phyloP scores from a whole-genome alignment of 2,888 invertebrate genomes.

The Hirtodrosophila cameraria region DNA sequence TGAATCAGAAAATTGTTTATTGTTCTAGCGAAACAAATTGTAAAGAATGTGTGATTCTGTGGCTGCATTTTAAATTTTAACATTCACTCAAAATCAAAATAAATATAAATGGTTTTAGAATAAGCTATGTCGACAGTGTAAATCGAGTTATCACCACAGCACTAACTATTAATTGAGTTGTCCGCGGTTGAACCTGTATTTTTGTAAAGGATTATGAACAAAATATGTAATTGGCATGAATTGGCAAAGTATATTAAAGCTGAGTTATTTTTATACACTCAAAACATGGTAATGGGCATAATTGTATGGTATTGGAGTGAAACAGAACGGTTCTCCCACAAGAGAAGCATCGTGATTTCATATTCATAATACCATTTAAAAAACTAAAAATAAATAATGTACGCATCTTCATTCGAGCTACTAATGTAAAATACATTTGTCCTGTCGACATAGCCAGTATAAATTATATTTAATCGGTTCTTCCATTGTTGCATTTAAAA shows the following conservation, averaged over 20 bases:
- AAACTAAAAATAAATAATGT: conserved; percentile 13
- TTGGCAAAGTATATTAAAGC: conserved; percentile 49
- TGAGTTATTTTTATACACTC: conserved; percentile 69
- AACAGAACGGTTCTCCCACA: conserved; percentile 47
- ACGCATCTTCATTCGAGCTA: neutral
- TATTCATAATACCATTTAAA: conserved; percentile 26
- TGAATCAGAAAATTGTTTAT: conserved; percentile 42
- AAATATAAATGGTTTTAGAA: neutral
- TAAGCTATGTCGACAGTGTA: conserved; percentile 25
- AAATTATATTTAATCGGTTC: conserved; percentile 51
- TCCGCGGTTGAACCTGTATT: conserved; percentile 57
- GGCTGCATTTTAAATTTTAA: neutral
- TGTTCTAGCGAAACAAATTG: conserved; percentile 7
- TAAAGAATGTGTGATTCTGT: conserved; percentile 64
- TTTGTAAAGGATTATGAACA: conserved; percentile 40
- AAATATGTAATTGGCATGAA: conserved; percentile 68
- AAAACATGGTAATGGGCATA: conserved; percentile 61
- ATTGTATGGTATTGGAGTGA: conserved; percentile 67
- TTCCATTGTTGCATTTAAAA: conserved; percentile 66
- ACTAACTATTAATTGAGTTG: conserved; percentile 30
- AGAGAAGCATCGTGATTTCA: conserved; percentile 28
- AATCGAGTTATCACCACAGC: conserved; percentile 10
- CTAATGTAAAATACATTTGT: conserved; percentile 1
- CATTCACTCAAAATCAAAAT: conserved; percentile 7
- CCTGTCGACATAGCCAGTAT: conserved; percentile 29